phyloP scores from a whole-genome alignment of 2,888 invertebrate genomes.

The Bedellia somnulentella region DNA sequence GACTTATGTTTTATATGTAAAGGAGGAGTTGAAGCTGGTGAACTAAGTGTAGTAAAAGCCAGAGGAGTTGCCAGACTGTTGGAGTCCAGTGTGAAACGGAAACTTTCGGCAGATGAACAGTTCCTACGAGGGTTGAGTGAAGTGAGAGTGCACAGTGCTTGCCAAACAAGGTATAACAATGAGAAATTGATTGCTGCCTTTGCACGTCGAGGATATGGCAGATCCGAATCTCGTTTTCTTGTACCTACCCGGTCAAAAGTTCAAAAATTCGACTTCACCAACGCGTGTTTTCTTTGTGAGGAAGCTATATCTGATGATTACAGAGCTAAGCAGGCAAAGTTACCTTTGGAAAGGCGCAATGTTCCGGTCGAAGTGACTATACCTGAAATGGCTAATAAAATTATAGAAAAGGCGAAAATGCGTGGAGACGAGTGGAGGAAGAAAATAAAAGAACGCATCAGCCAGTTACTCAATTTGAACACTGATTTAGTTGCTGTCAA shows the following conservation, averaged over 20 bases:
- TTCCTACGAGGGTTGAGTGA: background rate
- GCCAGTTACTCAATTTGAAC: too few relatives aligned
- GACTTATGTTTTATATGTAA: slow-evolving; percentile 1
- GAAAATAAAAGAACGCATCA: slow-evolving; percentile 3
- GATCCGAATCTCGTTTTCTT: background rate
- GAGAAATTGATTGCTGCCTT: slow-evolving; percentile 1
- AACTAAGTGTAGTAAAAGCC: slow-evolving; percentile 1
- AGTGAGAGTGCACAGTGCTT: slow-evolving; percentile 1
- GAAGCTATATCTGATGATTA: background rate
- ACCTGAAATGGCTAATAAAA: background rate
- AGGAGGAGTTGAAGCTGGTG: background rate
- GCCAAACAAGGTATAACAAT: slow-evolving; percentile 2
- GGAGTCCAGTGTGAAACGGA: background rate
- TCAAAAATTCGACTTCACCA: slow-evolving; percentile 1
- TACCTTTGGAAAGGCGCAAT: background rate
- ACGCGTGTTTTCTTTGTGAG: slow-evolving; percentile 1
- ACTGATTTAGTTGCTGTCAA: slow-evolving; percentile 1
- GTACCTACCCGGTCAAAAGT: background rate
- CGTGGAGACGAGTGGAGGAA: background rate
- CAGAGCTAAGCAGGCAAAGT: background rate
- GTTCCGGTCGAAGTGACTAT: background rate
- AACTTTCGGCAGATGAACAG: slow-evolving; percentile 1
- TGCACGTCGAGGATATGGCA: background rate
- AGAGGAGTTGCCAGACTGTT: slow-evolving; percentile 1
- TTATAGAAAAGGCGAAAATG: background rate